phyloP scores from a whole-genome alignment of 1,140 invertebrate genomes.

The Anoplophora glabripennis region DNA sequence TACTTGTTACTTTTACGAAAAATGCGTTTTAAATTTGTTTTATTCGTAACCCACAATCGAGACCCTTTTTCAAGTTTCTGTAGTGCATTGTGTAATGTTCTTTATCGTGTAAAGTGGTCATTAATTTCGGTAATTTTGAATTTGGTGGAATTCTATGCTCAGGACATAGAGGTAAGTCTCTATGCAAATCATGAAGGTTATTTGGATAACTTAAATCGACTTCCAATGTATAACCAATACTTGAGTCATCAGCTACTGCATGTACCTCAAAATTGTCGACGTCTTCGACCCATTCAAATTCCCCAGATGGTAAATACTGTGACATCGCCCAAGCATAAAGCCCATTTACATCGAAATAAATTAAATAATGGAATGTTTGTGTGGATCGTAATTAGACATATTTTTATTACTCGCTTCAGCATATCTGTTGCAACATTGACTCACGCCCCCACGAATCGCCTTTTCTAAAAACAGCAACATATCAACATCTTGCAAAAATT shows the following conservation, averaged over 20 bases:
- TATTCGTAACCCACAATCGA: neutral
- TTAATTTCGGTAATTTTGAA: conserved; percentile 44
- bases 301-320: neutral
- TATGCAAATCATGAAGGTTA: neutral
- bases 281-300: conserved; percentile 3
- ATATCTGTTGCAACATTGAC: neutral
- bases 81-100: conserved; percentile 47
- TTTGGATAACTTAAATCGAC: neutral
- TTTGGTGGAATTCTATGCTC: conserved; percentile 30
- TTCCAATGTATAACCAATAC: conserved; percentile 6
- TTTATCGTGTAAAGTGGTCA: conserved; percentile 38
- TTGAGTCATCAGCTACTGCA: neutral
- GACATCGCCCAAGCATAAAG: conserved; percentile 6
- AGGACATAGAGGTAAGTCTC: conserved; percentile 41
- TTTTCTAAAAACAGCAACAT: too few species aligned
- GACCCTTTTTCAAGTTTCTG: conserved; percentile 21
- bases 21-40: conserved; percentile 1
- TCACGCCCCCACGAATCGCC: neutral
- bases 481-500: too few species aligned
- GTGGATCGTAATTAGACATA: conserved; percentile 3
- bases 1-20: too few species aligned
- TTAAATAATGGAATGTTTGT: too few species aligned
- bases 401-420: conserved; percentile 5
- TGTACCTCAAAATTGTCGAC: neutral
- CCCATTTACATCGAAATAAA: neutral